Evolutionary conservation across 2,888 invertebrate species (phyloP).

Genomic region (Teinopalpus imperialis): DNA sequence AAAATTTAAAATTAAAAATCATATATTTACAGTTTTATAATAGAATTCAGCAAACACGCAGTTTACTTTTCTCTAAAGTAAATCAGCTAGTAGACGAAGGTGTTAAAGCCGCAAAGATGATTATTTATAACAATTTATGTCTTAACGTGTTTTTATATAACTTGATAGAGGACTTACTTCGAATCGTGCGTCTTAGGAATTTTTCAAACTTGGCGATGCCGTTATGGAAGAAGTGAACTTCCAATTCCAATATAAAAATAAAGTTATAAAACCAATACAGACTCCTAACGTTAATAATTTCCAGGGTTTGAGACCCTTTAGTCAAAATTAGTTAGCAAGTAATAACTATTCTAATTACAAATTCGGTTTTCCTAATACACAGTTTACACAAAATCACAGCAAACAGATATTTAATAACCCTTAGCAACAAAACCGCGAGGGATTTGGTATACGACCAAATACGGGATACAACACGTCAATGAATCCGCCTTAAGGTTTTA

Average conservation of each 20-base stretch:
- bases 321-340: no score
- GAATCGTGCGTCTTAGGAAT: not conserved
- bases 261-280: not conserved
- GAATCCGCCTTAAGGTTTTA: no score
- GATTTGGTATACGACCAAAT: no score
- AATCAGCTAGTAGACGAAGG: not conserved
- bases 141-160: slow-evolving; percentile 1
- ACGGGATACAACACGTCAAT: no score
- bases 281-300: no score
- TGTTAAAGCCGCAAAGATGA: not conserved
- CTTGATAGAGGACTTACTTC: not conserved
- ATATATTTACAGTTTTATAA: no score
- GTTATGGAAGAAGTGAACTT: not conserved
- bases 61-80: not conserved
- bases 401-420: no score
- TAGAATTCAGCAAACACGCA: not conserved
- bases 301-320: no score
- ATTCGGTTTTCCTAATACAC: no score
- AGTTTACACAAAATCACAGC: no score
- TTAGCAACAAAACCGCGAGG: no score
- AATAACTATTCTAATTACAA: no score
- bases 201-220: not conserved
- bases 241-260: not conserved
- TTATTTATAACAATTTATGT: not conserved
- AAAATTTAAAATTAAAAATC: not conserved